A percentile compares a stretch with the other conserved stretches of the same genome.
Conservation (phyloP, 2,888 invertebrate genomes). For the Rhimphoctona megacephalus region DNA sequence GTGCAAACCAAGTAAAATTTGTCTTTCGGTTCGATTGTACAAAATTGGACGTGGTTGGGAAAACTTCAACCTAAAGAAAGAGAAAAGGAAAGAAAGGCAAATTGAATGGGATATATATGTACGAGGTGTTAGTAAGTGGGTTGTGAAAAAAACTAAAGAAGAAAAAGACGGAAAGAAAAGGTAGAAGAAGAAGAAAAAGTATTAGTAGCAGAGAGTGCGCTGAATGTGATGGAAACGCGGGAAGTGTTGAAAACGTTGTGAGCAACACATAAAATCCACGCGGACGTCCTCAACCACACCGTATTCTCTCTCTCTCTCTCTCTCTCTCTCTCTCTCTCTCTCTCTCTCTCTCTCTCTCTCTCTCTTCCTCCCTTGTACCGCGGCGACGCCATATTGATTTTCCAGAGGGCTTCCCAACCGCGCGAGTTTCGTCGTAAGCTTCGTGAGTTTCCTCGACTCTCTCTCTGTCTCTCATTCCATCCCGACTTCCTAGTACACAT, state of each 20-base stretch:
- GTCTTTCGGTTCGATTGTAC: conserved; percentile 16
- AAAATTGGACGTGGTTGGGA: conserved; percentile 1
- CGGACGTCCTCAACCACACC: conserved; percentile 54
- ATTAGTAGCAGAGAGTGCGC: conserved; percentile 57
- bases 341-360: conserved; percentile 42
- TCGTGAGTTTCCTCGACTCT: conserved; percentile 71
- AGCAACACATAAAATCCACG: conserved; percentile 68
- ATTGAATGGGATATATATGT: not conserved
- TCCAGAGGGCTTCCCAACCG: conserved; percentile 74
- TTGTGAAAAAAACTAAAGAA: conserved; percentile 19
- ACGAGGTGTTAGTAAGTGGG: conserved; percentile 45
- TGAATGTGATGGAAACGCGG: conserved; percentile 71
- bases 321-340: conserved; percentile 63
- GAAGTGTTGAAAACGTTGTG: conserved; percentile 70
- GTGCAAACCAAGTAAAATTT: conserved; percentile 32
- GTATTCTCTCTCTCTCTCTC: conserved; percentile 65
- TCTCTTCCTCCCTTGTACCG: conserved; percentile 71
- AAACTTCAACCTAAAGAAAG: conserved; percentile 30
- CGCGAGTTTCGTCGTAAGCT: conserved; percentile 74
- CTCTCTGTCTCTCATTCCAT: conserved; percentile 32
- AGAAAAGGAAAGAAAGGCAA: conserved; percentile 17
- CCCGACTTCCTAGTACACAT: conserved; percentile 54
- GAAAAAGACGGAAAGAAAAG: not conserved
- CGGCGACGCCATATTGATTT: conserved; percentile 78
- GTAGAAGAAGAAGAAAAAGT: conserved; percentile 28